phyloP scores from a whole-genome alignment of 1,140 invertebrate genomes.

The Pygmarrhopalites habei region DNA sequence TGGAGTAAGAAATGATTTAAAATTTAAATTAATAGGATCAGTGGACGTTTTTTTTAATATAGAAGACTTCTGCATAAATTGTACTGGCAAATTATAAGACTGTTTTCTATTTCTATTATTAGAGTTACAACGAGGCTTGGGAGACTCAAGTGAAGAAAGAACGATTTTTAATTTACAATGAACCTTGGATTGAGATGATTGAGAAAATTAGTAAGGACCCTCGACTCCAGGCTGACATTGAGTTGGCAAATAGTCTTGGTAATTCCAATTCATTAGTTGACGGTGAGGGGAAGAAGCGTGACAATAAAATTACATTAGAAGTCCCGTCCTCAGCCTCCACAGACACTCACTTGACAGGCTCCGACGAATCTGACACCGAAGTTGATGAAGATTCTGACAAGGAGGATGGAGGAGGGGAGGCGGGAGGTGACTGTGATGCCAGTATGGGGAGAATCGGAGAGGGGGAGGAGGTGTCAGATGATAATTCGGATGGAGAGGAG shows the following conservation, averaged over 20 bases:
- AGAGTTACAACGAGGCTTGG: slow-evolving; percentile 84
- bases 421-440: too few relatives aligned
- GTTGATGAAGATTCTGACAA: slow-evolving; percentile 22
- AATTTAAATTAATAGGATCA: too few relatives aligned
- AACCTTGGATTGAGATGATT: slow-evolving; percentile 96
- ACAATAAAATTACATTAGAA: not conserved
- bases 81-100: too few relatives aligned
- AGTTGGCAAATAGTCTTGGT: not conserved
- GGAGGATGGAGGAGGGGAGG: slow-evolving; percentile 4
- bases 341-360: slow-evolving; percentile 12
- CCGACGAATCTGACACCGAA: slow-evolving; percentile 9
- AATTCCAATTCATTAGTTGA: not conserved
- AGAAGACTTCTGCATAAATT: too few relatives aligned
- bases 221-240: not conserved
- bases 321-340: slow-evolving; percentile 4
- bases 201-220: slow-evolving; percentile 45
- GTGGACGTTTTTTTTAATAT: too few relatives aligned
- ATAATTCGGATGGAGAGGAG: slow-evolving; percentile 7
- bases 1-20: slow-evolving; percentile 51
- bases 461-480: not conserved
- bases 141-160: slow-evolving; percentile 84
- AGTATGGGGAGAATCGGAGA: not conserved
- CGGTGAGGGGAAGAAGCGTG: too few relatives aligned
- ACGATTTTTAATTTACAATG: slow-evolving; percentile 92
- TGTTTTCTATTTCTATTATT: too few relatives aligned